Evolutionary conservation across 1,140 invertebrate genomes (phyloP).

Genomic region (Euwallacea fornicatus): DNA sequence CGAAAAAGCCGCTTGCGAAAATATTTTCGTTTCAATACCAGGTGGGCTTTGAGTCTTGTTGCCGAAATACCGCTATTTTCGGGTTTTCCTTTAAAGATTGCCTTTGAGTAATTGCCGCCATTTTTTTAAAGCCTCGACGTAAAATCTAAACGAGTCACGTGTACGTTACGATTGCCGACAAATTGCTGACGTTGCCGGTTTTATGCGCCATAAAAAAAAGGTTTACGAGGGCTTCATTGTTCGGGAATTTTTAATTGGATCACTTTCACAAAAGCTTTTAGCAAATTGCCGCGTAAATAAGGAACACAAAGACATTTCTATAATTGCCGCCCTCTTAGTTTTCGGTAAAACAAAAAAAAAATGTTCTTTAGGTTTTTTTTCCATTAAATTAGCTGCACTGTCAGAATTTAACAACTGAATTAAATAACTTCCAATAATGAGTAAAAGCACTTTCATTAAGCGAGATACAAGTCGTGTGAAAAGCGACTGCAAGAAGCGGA

Average conservation of each 20-base stretch:
- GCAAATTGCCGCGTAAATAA: neutral
- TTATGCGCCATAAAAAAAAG: too few relatives aligned
- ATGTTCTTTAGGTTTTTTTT: too few relatives aligned
- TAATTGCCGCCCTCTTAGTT: neutral
- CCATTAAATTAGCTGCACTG: too few relatives aligned
- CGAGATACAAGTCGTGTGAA: neutral
- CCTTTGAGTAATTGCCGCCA: too few relatives aligned
- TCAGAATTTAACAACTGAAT: neutral
- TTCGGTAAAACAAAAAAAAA: too few relatives aligned
- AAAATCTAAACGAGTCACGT: too few relatives aligned
- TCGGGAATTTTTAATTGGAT: too few relatives aligned
- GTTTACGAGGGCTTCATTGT: too few relatives aligned
- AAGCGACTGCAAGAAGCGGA: slow-evolving; percentile 14
- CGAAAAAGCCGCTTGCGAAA: slow-evolving; percentile 6
- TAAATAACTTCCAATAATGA: slow-evolving; percentile 23
- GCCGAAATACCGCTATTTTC: neutral
- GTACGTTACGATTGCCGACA: too few relatives aligned
- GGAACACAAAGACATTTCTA: neutral
- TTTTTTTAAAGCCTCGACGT: too few relatives aligned
- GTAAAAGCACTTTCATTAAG: slow-evolving; percentile 23
- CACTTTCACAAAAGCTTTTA: neutral
- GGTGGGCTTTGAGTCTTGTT: neutral
- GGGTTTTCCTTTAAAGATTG: neutral
- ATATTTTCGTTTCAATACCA: slow-evolving; percentile 11
- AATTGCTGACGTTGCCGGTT: too few relatives aligned